Base-by-base conservation (phyloP, 2,888 invertebrate species). In the Gastrophysa polygoni region DNA sequence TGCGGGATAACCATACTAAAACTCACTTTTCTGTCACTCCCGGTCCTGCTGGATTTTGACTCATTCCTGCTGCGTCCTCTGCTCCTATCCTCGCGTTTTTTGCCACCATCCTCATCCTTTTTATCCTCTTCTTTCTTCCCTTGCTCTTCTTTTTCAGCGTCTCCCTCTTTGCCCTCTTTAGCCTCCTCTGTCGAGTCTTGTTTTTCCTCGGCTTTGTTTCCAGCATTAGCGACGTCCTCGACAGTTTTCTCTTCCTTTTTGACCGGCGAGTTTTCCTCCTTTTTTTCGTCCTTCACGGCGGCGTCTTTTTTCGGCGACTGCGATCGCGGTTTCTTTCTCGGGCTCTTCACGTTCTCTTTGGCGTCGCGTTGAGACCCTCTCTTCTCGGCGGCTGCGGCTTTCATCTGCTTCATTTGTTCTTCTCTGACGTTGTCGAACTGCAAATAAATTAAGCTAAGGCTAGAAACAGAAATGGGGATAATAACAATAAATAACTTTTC, bases 341-440 rank as follows among this genome's bases (percentile, higher is more conserved):
- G 50, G 24, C 16, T 29, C 28, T 18, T 61, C 55, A 24, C 38
- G 21, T 7, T 48, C 5, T 51, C 34, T 17, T 20, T 57, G 28
- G 59, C 60, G 11, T 62, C 64, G 46, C 34, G 60, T 44, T 59
- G 57, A 10, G 62, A 29, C 7, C 14, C 44, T 34, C 49, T 57
- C 10, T 55, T 63, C 21, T 50, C 56, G 4, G 57, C 55, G 6
- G 67, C 32, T 17, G 64, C 68, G 49, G 71, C 65, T 63, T 73
- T 72, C 59, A 74, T 58, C 29, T 78, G 77, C 65, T 77, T 78
- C 71, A 80, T 72, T 68, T 81, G 78, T 64, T 80, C 80, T 34
- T 78, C 78, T 52, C 80, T 72, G 5, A 81, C 79, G 69, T 78
- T 65, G 63, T 71, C 73, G 62, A 74, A 73, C 73, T 75, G 61